A percentile compares a stretch with the other conserved stretches of the same genome.
Conservation (phyloP, 2,888 invertebrate species). For the Ischnus inquisitorius region DNA sequence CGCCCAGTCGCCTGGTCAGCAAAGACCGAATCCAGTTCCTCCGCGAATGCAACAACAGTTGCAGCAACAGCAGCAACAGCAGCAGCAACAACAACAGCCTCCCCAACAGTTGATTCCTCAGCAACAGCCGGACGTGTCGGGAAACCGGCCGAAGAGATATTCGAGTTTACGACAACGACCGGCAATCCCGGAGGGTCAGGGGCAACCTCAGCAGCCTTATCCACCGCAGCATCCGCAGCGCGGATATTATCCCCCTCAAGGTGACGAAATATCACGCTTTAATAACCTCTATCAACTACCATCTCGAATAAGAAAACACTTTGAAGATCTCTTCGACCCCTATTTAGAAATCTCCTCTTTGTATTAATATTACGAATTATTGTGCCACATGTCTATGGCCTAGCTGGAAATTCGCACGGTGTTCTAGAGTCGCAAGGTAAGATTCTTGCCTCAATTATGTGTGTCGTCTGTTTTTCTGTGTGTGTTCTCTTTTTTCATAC, state of each 20-base stretch:
- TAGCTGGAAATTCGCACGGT: slow-evolving; percentile 84
- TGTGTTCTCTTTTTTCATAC: slow-evolving; percentile 41
- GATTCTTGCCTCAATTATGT: slow-evolving; percentile 69
- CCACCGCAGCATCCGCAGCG: slow-evolving; percentile 79
- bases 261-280: slow-evolving; percentile 67
- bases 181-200: slow-evolving; percentile 80
- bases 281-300: slow-evolving; percentile 43
- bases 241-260: slow-evolving; percentile 83
- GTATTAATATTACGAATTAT: slow-evolving; percentile 70
- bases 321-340: background rate
- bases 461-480: slow-evolving; percentile 63
- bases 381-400: slow-evolving; percentile 74
- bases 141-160: slow-evolving; percentile 89
- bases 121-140: slow-evolving; percentile 80
- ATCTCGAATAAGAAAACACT: background rate
- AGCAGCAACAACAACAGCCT: slow-evolving; percentile 70
- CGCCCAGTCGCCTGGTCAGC: slow-evolving; percentile 80
- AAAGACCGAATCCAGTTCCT: slow-evolving; percentile 79
- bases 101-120: slow-evolving; percentile 70
- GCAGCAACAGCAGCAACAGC: slow-evolving; percentile 77
- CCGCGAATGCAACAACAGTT: slow-evolving; percentile 84
- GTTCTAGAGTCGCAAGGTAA: slow-evolving; percentile 84
- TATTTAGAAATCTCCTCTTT: background rate
- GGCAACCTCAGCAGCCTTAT: slow-evolving; percentile 67
- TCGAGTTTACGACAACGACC: slow-evolving; percentile 89